Evolutionary conservation across 2,888 invertebrate species (phyloP), one percentile per base, ranked within the genome.

Genomic region (Zygaena filipendulae): DNA sequence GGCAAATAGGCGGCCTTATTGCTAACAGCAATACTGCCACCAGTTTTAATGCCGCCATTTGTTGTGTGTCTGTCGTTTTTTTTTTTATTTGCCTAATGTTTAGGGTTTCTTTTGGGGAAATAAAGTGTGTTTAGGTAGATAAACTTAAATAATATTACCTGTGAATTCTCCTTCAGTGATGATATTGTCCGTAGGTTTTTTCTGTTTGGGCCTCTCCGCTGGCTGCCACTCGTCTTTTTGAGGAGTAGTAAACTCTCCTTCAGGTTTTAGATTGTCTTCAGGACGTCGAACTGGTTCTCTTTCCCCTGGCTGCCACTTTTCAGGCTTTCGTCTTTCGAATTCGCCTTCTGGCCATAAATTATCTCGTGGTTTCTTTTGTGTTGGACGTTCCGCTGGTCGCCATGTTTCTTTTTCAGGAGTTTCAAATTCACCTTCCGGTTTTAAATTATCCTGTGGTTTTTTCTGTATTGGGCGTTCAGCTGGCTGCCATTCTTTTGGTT

Each of bases 141-240:
- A 9, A 9, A 21, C 9, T 21, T 6, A 16, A 16, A 16, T 16
- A 16, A 16, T 16, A 16, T 16, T 69, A 86, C 87, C 85, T 56
- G 72, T 84, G 42, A 88, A 88, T 59, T 85, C 82, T 45, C 87
- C 85, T 71, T 84, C 83, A 27, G 83, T 72, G 19, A 81, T 82
- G 9, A 88, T 80, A 50, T 90, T 88, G 52, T 89, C 87, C 38
- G 82, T 82, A 23, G 81, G 84, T 36, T 82, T 82, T 35, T 84
- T 75, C 11, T 87, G 83, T 56, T 87, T 85, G 18, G 84, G 84
- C 41, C 87, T 77, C 52, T 87, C 87, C 1, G 85, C 86, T 14
- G 63, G 75, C 1, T 84, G 80, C n/a, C 83, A 74, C 36, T 63
- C 77, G 40, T 83, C 85, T 48, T 87, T 86, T 33, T 85, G 82